Conservation (phyloP, 2,888 invertebrate species). For the Mantis religiosa region DNA sequence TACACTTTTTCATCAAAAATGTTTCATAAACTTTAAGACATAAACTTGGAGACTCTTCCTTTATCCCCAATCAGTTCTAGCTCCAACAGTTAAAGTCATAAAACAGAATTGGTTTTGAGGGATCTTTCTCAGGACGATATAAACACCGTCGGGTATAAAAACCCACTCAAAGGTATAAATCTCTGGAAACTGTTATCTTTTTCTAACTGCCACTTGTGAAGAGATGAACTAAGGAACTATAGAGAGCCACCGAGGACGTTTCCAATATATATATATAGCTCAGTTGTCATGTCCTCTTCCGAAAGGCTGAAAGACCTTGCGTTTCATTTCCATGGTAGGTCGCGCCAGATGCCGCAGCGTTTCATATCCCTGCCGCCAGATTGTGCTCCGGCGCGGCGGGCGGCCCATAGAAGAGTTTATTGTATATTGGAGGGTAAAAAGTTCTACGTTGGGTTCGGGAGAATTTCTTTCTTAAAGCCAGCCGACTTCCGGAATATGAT, state of each 20-base stretch:
- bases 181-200: not conserved
- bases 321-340: not conserved
- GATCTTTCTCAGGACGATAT: not conserved
- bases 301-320: not conserved
- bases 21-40: no score
- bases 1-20: no score
- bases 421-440: not conserved
- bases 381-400: not conserved
- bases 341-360: not conserved
- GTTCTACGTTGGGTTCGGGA: not conserved
- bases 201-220: not conserved
- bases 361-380: not conserved
- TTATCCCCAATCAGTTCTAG: not conserved
- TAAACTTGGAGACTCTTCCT: no score
- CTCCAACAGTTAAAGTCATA: not conserved
- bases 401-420: not conserved
- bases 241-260: not conserved
- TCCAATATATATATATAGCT: not conserved
- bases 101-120: not conserved
- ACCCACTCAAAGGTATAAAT: not conserved
- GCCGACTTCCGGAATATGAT: not conserved
- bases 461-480: not conserved
- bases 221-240: not conserved
- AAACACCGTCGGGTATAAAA: not conserved
- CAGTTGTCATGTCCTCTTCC: not conserved